Conservation (phyloP, 2,113 vertebrate genomes). For the Limnothrissa miodon region DNA sequence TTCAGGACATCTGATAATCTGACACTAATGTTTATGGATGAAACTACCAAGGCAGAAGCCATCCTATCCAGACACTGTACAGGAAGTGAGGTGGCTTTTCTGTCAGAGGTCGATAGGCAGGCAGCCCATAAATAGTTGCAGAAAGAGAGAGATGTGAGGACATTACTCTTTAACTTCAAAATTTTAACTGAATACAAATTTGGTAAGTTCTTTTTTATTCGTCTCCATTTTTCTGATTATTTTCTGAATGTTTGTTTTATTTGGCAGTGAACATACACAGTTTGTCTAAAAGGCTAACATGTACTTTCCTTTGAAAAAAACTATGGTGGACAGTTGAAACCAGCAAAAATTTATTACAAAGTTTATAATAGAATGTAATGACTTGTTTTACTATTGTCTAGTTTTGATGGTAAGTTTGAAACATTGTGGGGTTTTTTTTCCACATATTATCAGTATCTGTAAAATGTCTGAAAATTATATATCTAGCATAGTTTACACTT, state of each 20-base stretch:
- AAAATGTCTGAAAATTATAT: background rate
- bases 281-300: too few species aligned
- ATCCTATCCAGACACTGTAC: background rate
- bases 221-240: background rate
- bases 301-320: background rate
- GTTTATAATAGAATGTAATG: too few species aligned
- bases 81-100: slow-evolving; percentile 65
- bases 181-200: background rate
- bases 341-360: too few species aligned
- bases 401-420: too few species aligned
- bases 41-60: background rate
- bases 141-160: background rate
- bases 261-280: too few species aligned
- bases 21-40: background rate
- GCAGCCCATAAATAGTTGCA: slow-evolving; percentile 26
- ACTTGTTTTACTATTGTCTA: too few species aligned
- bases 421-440: background rate
- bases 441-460: background rate
- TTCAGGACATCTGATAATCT: background rate
- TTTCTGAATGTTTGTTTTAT: too few species aligned
- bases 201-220: background rate
- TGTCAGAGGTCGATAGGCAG: slow-evolving; percentile 40
- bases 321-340: too few species aligned
- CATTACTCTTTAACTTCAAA: background rate
- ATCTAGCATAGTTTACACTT: background rate